phyloP scores from a whole-genome alignment of 1,140 invertebrate species.

The Vollenhovia emeryi region DNA sequence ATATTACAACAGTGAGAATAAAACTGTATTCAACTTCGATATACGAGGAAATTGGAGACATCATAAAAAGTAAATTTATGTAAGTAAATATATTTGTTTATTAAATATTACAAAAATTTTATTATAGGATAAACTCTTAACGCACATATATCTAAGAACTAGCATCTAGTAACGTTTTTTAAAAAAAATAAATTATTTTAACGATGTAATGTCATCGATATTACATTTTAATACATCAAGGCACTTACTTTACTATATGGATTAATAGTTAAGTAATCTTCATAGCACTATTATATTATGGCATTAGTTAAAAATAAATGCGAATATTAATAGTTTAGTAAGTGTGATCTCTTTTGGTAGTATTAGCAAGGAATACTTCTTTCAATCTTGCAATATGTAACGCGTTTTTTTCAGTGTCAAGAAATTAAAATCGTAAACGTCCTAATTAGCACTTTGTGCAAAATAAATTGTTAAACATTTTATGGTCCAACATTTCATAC shows the following conservation, averaged over 20 bases:
- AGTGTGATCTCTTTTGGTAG: constrained; percentile 9
- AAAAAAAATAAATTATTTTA: constrained; percentile 59
- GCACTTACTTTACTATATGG: constrained; percentile 1
- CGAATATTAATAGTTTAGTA: not conserved
- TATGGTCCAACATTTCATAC: not conserved
- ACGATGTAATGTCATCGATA: not conserved
- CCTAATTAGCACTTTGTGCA: not conserved
- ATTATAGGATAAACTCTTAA: not conserved
- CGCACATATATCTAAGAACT: not conserved
- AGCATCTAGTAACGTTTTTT: constrained; percentile 10
- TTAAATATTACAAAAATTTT: constrained; percentile 26
- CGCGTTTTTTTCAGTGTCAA: not conserved
- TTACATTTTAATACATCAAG: constrained; percentile 14
- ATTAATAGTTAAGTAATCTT: constrained; percentile 37
- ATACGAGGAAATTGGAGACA: not conserved
- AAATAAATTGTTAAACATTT: not conserved
- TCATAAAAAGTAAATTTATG: constrained; percentile 9
- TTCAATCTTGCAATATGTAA: not conserved
- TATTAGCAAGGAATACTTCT: not conserved
- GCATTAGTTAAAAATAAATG: constrained; percentile 9
- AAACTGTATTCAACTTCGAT: not conserved
- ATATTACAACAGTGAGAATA: too few species aligned
- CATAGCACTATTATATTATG: not conserved
- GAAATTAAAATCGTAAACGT: constrained; percentile 6
- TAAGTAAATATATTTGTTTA: constrained; percentile 31